Base-by-base conservation (phyloP, 2,797 vertebrate genomes). In the Poeciliopsis infans region DNA sequence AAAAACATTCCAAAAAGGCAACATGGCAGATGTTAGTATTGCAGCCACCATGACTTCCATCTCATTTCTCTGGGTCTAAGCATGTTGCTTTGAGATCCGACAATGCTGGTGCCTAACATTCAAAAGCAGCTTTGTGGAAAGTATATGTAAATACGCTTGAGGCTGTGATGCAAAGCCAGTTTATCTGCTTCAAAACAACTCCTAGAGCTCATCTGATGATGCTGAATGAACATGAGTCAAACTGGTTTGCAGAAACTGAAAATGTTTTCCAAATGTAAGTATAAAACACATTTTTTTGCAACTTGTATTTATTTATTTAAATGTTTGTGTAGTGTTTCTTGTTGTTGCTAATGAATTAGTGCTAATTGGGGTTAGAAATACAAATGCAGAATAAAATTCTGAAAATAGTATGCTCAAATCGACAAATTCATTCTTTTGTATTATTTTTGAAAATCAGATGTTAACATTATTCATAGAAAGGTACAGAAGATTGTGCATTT, bases 121-220 rank as follows among this genome's bases (percentile, higher is more conserved):
- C 80, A 85, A 84, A 90, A 85, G 79, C 79, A 88, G 78, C 84
- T 87, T 81, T 87, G 85, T 86, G 85, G 88, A 91, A 90, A 89
- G 79, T 76, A 66, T 85, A 13, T 43, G 85, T 92, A 89, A 91
- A 93, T 91, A 90, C 70, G 87, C 81, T 79, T 46, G 76, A 86
- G 78, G 83, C 79, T 83, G 66, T 66, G 86, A 89, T 77, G 79
- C 80, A 80, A 87, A 84, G 81, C 75, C 66, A 69, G 46, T 71
- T 76, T 83, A 66, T 90, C 68, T 88, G 72, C 74, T 80, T 53
- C 39, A 79, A 45, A 77, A 80, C 68, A 6, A 74, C 51, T 79
- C 28, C 77, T 87, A 78, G n/a, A 80, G 77, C 81, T 84, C 76
- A 81, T 81, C 59, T 85, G 45, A 64, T 51, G 36, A 72, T 73